phyloP scores from a whole-genome alignment of 2,888 invertebrate species.

The Camptogramma bilineatum region DNA sequence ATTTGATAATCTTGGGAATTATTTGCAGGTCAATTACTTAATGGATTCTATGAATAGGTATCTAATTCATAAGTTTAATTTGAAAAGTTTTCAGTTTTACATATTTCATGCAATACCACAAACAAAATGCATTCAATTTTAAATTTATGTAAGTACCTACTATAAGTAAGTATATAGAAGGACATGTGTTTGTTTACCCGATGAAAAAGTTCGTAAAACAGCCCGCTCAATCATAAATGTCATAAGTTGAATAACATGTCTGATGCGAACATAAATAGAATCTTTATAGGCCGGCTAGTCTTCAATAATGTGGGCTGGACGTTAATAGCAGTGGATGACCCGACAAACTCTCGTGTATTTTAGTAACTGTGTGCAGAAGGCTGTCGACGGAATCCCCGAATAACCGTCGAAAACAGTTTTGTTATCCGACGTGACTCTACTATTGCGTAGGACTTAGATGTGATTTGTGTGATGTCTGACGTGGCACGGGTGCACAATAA shows the following conservation, averaged over 20 bases:
- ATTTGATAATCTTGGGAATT: too few relatives aligned
- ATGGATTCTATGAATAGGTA: too few relatives aligned
- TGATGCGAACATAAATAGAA: conserved; percentile 1
- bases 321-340: background rate
- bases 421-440: background rate
- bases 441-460: conserved; percentile 33
- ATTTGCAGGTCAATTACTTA: too few relatives aligned
- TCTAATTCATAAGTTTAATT: too few relatives aligned
- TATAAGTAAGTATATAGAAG: background rate
- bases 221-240: conserved; percentile 1
- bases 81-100: too few relatives aligned
- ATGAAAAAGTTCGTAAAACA: background rate
- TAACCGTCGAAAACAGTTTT: background rate
- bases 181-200: background rate
- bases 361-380: conserved; percentile 2
- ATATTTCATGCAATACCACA: too few relatives aligned
- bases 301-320: background rate
- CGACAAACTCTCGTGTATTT: background rate
- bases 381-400: background rate
- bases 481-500: background rate
- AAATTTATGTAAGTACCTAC: background rate
- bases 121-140: too few relatives aligned
- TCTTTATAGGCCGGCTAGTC: background rate
- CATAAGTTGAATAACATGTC: background rate
- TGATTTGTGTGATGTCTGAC: conserved; percentile 30